These are phyloP conservation scores for Mobula birostris DNA, from an alignment of 2,113 vertebrate species.

Conservation along the genomic window DNA sequence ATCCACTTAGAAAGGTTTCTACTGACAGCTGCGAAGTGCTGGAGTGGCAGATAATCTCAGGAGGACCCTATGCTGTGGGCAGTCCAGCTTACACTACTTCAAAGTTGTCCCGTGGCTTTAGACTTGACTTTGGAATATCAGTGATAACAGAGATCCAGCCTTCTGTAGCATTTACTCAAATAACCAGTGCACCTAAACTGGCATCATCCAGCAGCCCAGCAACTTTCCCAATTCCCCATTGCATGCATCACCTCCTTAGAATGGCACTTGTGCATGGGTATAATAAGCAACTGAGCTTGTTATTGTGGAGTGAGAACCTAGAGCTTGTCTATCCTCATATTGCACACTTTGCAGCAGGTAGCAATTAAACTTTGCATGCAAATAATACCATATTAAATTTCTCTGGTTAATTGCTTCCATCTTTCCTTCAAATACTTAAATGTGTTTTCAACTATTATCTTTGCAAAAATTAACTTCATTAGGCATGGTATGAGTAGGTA, in stretches of 20 bases:
- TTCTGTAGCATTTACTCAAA: background rate
- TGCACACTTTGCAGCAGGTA: slow-evolving; percentile 18
- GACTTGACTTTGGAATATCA: background rate
- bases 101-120: background rate
- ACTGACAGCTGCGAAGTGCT: background rate
- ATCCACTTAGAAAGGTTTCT: background rate
- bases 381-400: slow-evolving; percentile 32
- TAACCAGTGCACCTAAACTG: background rate
- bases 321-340: background rate
- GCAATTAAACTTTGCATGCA: slow-evolving; percentile 34
- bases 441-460: slow-evolving; percentile 35
- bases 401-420: slow-evolving; percentile 31
- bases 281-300: background rate
- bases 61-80: background rate
- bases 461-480: slow-evolving; percentile 28
- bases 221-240: background rate
- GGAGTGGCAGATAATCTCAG: background rate
- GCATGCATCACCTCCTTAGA: background rate
- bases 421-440: slow-evolving; percentile 1
- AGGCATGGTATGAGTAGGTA: slow-evolving; percentile 30
- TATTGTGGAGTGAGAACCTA: background rate
- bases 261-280: background rate
- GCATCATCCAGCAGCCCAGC: background rate
- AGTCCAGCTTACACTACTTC: background rate
- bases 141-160: background rate